phyloP scores from a whole-genome alignment of 2,113 vertebrate species.

The Symphodus melops region DNA sequence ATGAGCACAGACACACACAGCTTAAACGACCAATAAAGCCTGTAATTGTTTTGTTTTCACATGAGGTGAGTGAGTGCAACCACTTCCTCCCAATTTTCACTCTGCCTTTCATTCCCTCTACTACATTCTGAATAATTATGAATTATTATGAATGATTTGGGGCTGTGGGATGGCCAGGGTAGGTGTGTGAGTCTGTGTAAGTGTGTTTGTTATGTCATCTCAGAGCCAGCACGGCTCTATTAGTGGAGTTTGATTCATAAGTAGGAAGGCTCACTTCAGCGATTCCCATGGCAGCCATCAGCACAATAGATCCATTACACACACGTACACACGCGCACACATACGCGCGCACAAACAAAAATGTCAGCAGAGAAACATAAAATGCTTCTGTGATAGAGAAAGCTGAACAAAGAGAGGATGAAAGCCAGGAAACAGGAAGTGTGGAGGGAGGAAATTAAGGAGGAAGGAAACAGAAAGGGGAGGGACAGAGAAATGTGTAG shows the following conservation, averaged over 20 bases:
- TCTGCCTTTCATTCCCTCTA: slow-evolving; percentile 20
- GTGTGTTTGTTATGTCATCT: slow-evolving; percentile 54
- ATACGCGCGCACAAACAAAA: slow-evolving; percentile 13
- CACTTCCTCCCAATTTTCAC: slow-evolving; percentile 25
- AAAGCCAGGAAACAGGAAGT: slow-evolving; percentile 78
- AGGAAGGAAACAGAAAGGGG: slow-evolving; percentile 58
- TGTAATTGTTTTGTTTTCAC: slow-evolving; percentile 66
- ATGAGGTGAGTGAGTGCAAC: slow-evolving; percentile 24
- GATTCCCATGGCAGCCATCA: slow-evolving; percentile 31
- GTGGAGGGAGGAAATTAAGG: slow-evolving; percentile 71
- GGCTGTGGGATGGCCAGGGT: slow-evolving; percentile 22
- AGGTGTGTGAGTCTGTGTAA: slow-evolving; percentile 14
- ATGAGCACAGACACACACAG: slow-evolving; percentile 23
- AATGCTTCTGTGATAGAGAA: slow-evolving; percentile 35
- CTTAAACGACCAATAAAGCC: slow-evolving; percentile 21
- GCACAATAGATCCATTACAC: slow-evolving; percentile 38
- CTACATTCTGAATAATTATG: slow-evolving; percentile 46
- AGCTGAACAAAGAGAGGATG: slow-evolving; percentile 76
- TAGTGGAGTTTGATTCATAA: slow-evolving; percentile 64
- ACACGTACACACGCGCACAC: slow-evolving; percentile 17
- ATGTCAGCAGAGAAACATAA: slow-evolving; percentile 36
- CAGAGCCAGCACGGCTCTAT: slow-evolving; percentile 46
- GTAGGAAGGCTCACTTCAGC: slow-evolving; percentile 51
- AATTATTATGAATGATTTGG: slow-evolving; percentile 65
- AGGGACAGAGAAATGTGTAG: slow-evolving; percentile 46